Evolutionary conservation across 2,888 invertebrate species (phyloP), one percentile per base, ranked within the genome.

Genomic region (Steinernema scapterisci): DNA sequence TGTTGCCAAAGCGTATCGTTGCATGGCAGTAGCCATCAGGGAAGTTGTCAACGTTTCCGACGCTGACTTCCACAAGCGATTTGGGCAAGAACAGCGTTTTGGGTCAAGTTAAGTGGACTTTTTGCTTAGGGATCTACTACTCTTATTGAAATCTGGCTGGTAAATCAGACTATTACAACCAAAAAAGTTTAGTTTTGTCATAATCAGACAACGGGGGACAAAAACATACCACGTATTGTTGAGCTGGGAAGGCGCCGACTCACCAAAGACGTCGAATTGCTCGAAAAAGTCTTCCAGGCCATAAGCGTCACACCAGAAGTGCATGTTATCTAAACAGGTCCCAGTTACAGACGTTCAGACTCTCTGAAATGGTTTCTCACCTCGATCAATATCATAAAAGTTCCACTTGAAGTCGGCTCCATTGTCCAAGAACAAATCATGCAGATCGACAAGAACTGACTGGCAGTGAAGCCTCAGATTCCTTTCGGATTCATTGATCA

Each of bases 261-360:
- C 73, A 11, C 82, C 82, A 56, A 79, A 82, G 27, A 80, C 81
- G 73, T 82, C 82, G 27, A 81, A 81, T 11, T 77, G 72, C 70
- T 79, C 77, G 52, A 70, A 74, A 46, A 81, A 79, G 13, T 77
- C 79, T 75, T 79, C 79, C 1, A 82, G 76, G 11, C 79, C 82
- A 52, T 82, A 81, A 23, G 76, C 81, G 70, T 82, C 82, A 74
- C 82, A 82, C 82, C 82, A 82, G 63, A 81, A 81, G 73, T 82
- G 80, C 46, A 46, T 52, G 75, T 82, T 78, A 52, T 79, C 82
- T 81, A 75, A 44, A 81, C 52, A 16, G 23, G 48, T 52, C n/a
- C n/a, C n/a, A n/a, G 45, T 51, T 63, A 38, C 23, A 21, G 54
- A 21, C 23, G 13, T 48, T 52, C 16, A 23, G 13, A 52, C 16